Conservation (phyloP, 1,140 invertebrate genomes). For the Aphis craccivora region DNA sequence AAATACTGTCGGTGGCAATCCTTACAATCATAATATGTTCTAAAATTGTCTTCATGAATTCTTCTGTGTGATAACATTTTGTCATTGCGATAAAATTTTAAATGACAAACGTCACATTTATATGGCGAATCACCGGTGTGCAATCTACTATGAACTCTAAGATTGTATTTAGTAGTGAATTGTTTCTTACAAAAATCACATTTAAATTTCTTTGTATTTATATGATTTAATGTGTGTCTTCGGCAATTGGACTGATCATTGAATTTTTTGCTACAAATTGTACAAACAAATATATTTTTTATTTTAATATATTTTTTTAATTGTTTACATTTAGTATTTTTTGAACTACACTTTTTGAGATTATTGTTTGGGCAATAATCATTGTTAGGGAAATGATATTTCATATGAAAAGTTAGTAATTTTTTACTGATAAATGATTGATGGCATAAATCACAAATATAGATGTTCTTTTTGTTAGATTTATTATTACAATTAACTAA, state of each 20-base stretch:
- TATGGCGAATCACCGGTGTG: background rate
- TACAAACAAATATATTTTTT: background rate
- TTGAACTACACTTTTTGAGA: background rate
- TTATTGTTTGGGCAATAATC: background rate
- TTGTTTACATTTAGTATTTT: background rate
- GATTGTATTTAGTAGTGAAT: background rate
- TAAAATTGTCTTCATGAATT: background rate
- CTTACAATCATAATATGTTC: background rate
- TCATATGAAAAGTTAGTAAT: background rate
- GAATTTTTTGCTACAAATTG: background rate
- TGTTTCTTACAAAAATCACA: background rate
- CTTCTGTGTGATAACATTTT: background rate
- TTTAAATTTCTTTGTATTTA: background rate
- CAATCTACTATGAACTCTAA: background rate
- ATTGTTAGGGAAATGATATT: background rate
- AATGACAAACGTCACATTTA: slow-evolving; percentile 13
- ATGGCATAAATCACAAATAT: background rate
- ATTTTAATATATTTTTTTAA: background rate
- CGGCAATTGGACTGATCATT: background rate
- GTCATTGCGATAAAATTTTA: background rate
- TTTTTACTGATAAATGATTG: background rate
- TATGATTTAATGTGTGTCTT: background rate
- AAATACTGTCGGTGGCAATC: background rate
- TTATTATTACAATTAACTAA: background rate
- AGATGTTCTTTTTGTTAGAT: background rate